Evolutionary conservation across 1,140 invertebrate species (phyloP).

Genomic region (Pogonus chalceus): DNA sequence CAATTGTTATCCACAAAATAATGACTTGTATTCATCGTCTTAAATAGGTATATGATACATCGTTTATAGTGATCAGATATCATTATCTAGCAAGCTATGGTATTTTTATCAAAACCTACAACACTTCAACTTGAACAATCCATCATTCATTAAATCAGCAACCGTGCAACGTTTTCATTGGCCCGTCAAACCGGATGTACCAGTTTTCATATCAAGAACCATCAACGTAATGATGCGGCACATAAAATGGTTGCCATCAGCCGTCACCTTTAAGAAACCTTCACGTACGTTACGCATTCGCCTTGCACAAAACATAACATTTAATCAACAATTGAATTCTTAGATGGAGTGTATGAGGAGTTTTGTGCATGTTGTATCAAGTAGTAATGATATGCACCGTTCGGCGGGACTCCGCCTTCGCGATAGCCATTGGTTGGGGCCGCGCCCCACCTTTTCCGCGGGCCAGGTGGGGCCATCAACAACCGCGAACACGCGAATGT

Average conservation of each 20-base stretch:
- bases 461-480: not conserved
- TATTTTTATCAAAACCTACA: too few species aligned
- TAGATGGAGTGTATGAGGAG: conserved; percentile 6
- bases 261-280: not conserved
- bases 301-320: too few species aligned
- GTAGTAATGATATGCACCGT: conserved; percentile 14
- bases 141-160: not conserved
- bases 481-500: not conserved
- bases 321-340: too few species aligned
- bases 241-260: conserved; percentile 25
- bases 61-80: too few species aligned
- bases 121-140: too few species aligned
- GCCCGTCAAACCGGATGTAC: not conserved
- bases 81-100: too few species aligned
- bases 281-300: conserved; percentile 19
- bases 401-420: not conserved
- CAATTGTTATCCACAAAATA: too few species aligned
- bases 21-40: too few species aligned
- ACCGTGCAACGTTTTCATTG: not conserved
- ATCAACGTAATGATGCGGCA: conserved; percentile 21
- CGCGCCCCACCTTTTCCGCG: not conserved
- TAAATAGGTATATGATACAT: too few species aligned
- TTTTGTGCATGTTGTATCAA: not conserved
- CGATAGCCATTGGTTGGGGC: not conserved
- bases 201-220: conserved; percentile 2